phyloP scores from a whole-genome alignment of 2,888 invertebrate genomes.

The Drosophila macrospina region DNA sequence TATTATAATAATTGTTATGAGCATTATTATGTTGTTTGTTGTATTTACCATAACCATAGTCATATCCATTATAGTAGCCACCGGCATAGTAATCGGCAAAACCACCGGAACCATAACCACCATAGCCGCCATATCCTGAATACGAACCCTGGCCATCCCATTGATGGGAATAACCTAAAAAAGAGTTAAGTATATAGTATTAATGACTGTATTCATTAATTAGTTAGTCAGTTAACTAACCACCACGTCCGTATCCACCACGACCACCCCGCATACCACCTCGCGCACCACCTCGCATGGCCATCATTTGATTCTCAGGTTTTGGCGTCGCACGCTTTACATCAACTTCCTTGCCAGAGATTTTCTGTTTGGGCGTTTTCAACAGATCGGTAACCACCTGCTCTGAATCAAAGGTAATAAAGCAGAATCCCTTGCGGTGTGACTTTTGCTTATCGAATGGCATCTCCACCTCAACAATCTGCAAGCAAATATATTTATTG shows the following conservation, averaged over 20 bases:
- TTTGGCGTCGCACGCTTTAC: slow-evolving; percentile 98
- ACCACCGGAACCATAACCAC: slow-evolving; percentile 88
- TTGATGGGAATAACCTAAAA: slow-evolving; percentile 82
- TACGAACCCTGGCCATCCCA: slow-evolving; percentile 88
- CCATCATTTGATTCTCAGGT: slow-evolving; percentile 90
- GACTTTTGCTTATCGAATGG: slow-evolving; percentile 99
- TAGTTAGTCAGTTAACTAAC: slow-evolving; percentile 62
- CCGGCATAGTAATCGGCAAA: slow-evolving; percentile 91
- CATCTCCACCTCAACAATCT: slow-evolving; percentile 98
- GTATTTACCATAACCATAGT: slow-evolving; percentile 88
- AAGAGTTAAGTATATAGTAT: not conserved
- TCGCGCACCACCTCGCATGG: slow-evolving; percentile 88
- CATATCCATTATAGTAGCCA: slow-evolving; percentile 87
- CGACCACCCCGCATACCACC: slow-evolving; percentile 90
- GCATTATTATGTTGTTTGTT: slow-evolving; percentile 84
- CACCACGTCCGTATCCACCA: slow-evolving; percentile 86
- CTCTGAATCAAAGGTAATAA: slow-evolving; percentile 98
- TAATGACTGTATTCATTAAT: not conserved
- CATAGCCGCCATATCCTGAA: slow-evolving; percentile 90
- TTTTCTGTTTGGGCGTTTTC: slow-evolving; percentile 96
- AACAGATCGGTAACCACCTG: slow-evolving; percentile 96
- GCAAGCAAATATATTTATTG: slow-evolving; percentile 68
- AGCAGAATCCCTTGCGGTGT: slow-evolving; percentile 98
- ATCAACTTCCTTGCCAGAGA: slow-evolving; percentile 97
- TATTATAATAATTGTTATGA: slow-evolving; percentile 84